Evolutionary conservation across 2,888 invertebrate genomes (phyloP).

Genomic region (Lycophotia porphyrea): DNA sequence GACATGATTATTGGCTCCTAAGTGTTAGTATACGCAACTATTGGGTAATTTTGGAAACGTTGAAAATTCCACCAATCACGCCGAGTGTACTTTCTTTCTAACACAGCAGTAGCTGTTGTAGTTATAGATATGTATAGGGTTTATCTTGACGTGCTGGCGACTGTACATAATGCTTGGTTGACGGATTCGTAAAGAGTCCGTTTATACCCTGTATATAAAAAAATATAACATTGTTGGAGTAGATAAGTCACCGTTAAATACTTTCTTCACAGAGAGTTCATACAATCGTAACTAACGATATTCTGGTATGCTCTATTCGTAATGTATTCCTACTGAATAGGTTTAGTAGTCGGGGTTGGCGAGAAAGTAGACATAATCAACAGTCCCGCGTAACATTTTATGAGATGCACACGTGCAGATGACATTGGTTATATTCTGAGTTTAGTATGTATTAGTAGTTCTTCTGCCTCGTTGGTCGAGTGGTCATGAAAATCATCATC

Average conservation of each 20-base stretch:
- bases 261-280: not conserved
- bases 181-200: too few relatives aligned
- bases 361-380: conserved; percentile 7
- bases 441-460: not conserved
- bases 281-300: conserved; percentile 6
- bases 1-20: too few relatives aligned
- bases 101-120: too few relatives aligned
- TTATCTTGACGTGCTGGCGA: too few relatives aligned
- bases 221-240: not conserved
- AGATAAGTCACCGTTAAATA: not conserved
- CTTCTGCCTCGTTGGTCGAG: not conserved
- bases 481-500: too few relatives aligned
- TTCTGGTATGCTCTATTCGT: conserved; percentile 12
- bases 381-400: not conserved
- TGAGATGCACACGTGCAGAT: not conserved
- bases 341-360: not conserved
- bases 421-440: not conserved
- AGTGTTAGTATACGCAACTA: too few relatives aligned
- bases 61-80: too few relatives aligned
- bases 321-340: conserved; percentile 22
- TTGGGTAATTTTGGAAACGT: too few relatives aligned
- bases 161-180: too few relatives aligned
- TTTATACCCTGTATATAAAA: too few relatives aligned
- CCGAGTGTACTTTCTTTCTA: too few relatives aligned
- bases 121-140: too few relatives aligned